These are phyloP conservation scores for Dunckerocampus dactyliophorus DNA, from an alignment of 2,113 vertebrate species.

Conservation along the genomic window DNA sequence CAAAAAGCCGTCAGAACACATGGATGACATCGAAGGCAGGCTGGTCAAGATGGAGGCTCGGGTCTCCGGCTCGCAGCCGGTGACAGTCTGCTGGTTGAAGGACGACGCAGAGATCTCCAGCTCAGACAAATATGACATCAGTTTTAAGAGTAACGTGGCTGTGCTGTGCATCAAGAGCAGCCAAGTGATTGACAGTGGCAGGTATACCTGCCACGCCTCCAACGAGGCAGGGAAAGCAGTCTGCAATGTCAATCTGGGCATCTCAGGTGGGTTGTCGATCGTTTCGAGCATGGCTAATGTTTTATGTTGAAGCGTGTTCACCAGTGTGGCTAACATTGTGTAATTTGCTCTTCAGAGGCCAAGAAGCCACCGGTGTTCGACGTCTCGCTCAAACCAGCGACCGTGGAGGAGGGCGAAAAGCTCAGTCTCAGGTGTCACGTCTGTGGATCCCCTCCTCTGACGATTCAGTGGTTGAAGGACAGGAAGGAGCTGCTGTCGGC, in stretches of 20 bases:
- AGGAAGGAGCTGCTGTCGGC: slow-evolving; percentile 83
- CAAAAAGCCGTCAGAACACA: slow-evolving; percentile 85
- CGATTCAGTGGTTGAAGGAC: slow-evolving; percentile 91
- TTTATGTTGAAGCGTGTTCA: not conserved
- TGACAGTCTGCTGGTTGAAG: slow-evolving; percentile 86
- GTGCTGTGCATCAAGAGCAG: slow-evolving; percentile 81
- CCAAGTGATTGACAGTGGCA: slow-evolving; percentile 77
- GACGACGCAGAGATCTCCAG: slow-evolving; percentile 79
- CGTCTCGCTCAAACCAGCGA: slow-evolving; percentile 79
- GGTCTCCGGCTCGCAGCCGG: slow-evolving; percentile 89
- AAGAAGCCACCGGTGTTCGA: slow-evolving; percentile 89
- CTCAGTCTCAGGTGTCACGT: slow-evolving; percentile 86
- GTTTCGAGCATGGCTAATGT: not conserved
- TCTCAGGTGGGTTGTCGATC: slow-evolving; percentile 77
- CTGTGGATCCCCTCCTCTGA: slow-evolving; percentile 83
- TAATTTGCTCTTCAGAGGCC: slow-evolving; percentile 72
- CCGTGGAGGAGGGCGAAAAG: slow-evolving; percentile 78
- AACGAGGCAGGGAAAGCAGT: slow-evolving; percentile 86
- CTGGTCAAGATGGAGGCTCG: slow-evolving; percentile 86
- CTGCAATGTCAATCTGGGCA: slow-evolving; percentile 79
- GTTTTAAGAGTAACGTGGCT: slow-evolving; percentile 84
- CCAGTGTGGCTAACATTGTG: not conserved
- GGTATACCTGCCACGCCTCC: slow-evolving; percentile 84
- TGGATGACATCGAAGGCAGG: slow-evolving; percentile 89
- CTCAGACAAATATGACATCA: slow-evolving; percentile 83